These are phyloP conservation scores for Sisyra nigra DNA, from an alignment of 2,888 invertebrate genomes.

Conservation along the genomic window DNA sequence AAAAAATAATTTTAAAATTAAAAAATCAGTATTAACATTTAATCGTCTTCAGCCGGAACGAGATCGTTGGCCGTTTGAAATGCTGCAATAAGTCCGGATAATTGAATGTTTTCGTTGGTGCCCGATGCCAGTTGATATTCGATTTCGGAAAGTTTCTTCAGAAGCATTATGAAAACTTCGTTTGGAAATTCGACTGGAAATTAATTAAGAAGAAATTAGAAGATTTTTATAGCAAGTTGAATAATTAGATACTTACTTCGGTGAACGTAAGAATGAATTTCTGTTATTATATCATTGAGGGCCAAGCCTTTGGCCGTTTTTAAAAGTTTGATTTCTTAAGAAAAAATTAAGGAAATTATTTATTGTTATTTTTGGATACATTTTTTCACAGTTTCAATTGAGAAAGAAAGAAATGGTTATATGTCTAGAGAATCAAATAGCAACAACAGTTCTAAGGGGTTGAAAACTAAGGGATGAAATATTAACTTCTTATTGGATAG, in stretches of 20 bases:
- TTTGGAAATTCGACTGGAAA: slow-evolving; percentile 75
- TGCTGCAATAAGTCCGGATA: slow-evolving; percentile 75
- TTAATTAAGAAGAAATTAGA: slow-evolving; percentile 13
- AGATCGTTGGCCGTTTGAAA: slow-evolving; percentile 63
- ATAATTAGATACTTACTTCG: slow-evolving; percentile 46
- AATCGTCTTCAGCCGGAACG: slow-evolving; percentile 17
- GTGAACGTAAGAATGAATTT: slow-evolving; percentile 75
- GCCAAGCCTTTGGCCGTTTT: slow-evolving; percentile 85
- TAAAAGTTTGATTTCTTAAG: slow-evolving; percentile 58
- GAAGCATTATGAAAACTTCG: slow-evolving; percentile 54
- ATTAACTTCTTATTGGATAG: no score
- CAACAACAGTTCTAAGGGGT: no score
- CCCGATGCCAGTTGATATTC: slow-evolving; percentile 77
- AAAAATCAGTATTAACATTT: background rate
- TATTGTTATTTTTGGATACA: no score
- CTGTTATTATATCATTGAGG: slow-evolving; percentile 81
- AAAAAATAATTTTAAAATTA: no score
- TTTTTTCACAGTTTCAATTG: background rate
- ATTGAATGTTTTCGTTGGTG: slow-evolving; percentile 78
- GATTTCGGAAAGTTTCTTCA: slow-evolving; percentile 78
- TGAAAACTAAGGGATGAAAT: no score
- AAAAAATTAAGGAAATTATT: slow-evolving; percentile 8
- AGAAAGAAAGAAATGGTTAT: background rate
- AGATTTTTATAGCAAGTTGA: slow-evolving; percentile 2
- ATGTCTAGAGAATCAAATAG: no score